phyloP scores from a whole-genome alignment of 2,797 vertebrate species.

The Oreochromis grahami region DNA sequence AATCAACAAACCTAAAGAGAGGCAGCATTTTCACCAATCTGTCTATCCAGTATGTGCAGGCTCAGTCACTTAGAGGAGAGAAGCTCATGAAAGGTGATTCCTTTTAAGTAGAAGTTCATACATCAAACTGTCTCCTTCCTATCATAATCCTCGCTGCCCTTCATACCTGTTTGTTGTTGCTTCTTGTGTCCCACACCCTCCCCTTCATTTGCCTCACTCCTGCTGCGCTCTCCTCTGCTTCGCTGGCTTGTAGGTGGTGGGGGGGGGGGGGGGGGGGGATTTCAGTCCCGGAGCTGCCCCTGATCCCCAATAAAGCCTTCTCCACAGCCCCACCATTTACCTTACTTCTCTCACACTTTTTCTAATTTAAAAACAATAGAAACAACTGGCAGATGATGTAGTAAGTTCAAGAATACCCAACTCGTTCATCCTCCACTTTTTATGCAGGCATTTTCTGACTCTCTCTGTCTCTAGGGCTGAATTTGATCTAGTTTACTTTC shows the following conservation, averaged over 20 bases:
- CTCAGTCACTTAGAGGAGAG: neutral
- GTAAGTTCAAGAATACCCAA: neutral
- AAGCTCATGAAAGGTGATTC: neutral
- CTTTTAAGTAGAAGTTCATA: neutral
- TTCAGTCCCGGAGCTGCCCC: neutral
- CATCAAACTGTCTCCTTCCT: neutral
- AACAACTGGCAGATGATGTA: neutral
- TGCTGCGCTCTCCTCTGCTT: neutral
- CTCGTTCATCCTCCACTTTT: neutral
- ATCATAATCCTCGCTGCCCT: neutral
- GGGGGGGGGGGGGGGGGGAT: neutral
- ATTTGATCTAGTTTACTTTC: conserved; percentile 40
- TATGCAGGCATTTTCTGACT: neutral
- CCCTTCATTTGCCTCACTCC: neutral
- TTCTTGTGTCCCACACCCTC: neutral
- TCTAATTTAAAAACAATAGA: neutral
- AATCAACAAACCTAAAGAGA: neutral
- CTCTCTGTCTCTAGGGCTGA: neutral
- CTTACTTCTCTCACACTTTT: neutral
- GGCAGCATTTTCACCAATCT: neutral
- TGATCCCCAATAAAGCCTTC: neutral
- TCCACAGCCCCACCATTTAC: accelerated
- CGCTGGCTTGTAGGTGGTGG: neutral
- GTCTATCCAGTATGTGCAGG: neutral
- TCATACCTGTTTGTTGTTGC: neutral